phyloP scores from a whole-genome alignment of 2,113 vertebrate species.

The Tyto alba region DNA sequence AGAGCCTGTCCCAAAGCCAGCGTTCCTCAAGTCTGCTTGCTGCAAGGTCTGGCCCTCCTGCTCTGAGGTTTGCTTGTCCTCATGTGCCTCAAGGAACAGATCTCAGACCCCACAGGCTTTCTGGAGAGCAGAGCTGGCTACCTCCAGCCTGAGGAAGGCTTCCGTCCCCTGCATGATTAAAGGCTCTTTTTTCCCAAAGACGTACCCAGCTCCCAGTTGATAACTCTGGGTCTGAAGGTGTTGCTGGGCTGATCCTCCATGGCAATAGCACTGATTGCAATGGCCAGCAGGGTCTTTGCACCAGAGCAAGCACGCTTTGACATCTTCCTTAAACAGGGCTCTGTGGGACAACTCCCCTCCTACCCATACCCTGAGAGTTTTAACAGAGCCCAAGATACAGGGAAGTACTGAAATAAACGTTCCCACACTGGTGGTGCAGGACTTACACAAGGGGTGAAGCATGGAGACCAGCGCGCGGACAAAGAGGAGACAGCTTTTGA shows the following conservation, averaged over 20 bases:
- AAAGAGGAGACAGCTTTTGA: neutral
- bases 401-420: neutral
- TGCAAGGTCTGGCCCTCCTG: neutral
- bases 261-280: neutral
- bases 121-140: neutral
- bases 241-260: neutral
- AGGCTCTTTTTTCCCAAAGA: neutral
- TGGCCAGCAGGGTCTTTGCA: neutral
- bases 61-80: neutral
- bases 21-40: neutral
- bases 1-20: neutral
- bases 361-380: neutral
- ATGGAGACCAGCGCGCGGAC: fast-evolving
- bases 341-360: neutral
- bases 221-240: neutral
- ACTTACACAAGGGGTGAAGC: neutral
- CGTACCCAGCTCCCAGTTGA: neutral
- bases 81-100: neutral
- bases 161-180: neutral
- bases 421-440: neutral
- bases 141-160: neutral
- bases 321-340: neutral
- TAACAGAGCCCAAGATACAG: neutral
- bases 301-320: neutral
- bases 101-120: fast-evolving